Conservation (phyloP, 2,797 vertebrate species). For the Adrianichthys oophorus region DNA sequence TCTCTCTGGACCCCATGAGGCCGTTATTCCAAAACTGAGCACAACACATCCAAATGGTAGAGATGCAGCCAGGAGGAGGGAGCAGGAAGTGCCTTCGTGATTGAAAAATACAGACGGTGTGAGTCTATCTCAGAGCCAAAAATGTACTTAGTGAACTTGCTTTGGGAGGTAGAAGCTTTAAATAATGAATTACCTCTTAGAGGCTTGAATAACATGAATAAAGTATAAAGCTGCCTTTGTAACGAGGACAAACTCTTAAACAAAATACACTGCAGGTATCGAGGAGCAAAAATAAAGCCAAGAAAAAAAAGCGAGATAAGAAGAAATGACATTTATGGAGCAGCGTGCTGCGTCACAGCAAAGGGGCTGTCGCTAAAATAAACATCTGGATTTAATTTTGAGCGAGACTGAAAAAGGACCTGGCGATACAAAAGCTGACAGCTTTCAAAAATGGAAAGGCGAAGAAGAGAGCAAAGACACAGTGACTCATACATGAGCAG, state of each 20-base stretch:
- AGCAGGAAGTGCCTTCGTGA: constrained; percentile 38
- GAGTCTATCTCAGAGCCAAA: constrained; percentile 69
- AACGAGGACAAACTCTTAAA: constrained; percentile 48
- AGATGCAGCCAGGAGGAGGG: constrained; percentile 18
- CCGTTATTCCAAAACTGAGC: constrained; percentile 52
- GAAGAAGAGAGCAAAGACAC: constrained; percentile 64
- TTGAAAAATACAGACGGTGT: constrained; percentile 54
- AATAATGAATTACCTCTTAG: constrained; percentile 75
- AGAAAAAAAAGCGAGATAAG: not conserved
- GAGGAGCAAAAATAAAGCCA: constrained; percentile 16
- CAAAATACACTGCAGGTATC: constrained; percentile 24
- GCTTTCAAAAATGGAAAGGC: constrained; percentile 24
- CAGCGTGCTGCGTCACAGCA: constrained; percentile 1
- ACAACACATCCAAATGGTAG: constrained; percentile 51
- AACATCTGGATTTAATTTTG: constrained; percentile 63
- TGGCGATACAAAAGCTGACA: constrained; percentile 45
- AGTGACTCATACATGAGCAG: constrained; percentile 79
- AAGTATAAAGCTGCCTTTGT: constrained; percentile 69
- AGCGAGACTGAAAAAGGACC: constrained; percentile 11
- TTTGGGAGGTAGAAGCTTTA: constrained; percentile 68
- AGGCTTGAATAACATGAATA: constrained; percentile 76
- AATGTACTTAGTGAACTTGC: constrained; percentile 74
- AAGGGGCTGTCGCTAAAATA: constrained; percentile 13
- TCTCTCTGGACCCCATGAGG: constrained; percentile 57
- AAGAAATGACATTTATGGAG: constrained; percentile 18